Evolutionary conservation across 92 coral and sea anemone species (phyloP).

Genomic region (Bergia sp.): DNA sequence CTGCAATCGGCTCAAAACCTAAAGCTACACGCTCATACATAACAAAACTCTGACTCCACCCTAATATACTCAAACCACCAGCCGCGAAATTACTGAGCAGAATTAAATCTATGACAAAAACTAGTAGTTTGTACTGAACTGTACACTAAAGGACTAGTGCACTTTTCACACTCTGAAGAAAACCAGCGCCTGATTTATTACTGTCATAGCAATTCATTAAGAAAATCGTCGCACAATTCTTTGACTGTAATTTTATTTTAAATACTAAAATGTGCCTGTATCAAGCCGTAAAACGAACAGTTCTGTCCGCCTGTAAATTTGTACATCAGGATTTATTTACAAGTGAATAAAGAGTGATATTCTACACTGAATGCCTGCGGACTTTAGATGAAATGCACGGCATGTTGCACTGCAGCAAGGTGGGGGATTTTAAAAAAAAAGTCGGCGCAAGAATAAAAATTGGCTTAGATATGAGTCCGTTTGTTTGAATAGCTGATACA

Average conservation of each 20-base stretch:
- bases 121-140: not conserved
- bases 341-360: conserved; percentile 29
- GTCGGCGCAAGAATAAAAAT: too few species aligned
- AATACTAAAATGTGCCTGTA: not conserved
- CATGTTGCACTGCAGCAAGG: not conserved
- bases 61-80: too few species aligned
- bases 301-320: not conserved
- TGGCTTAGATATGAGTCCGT: not conserved
- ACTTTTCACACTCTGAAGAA: not conserved
- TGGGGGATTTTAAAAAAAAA: too few species aligned
- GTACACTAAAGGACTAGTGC: not conserved
- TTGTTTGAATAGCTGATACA: not conserved
- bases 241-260: conserved; percentile 3
- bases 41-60: too few species aligned
- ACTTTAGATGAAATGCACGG: not conserved
- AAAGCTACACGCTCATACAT: too few species aligned
- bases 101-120: too few species aligned
- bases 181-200: not conserved
- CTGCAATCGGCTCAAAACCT: too few species aligned
- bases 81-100: too few species aligned
- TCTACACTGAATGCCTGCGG: not conserved
- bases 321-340: conserved; percentile 42
- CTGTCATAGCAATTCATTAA: not conserved
- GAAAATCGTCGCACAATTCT: not conserved
- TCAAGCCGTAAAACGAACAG: conserved; percentile 7